Evolutionary conservation across 1,140 invertebrate genomes (phyloP).

Genomic region (Drosophila subpulchrella): DNA sequence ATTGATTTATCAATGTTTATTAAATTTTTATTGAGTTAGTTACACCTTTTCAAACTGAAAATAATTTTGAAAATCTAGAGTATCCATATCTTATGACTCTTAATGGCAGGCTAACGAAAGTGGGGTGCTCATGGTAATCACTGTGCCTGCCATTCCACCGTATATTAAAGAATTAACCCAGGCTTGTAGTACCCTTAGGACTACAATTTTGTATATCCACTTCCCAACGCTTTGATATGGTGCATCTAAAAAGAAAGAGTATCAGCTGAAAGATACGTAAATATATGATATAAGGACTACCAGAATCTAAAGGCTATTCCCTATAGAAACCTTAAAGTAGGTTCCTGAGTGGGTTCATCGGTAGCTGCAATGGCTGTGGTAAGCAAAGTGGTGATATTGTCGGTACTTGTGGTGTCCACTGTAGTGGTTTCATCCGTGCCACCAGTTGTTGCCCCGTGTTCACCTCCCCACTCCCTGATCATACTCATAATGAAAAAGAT

Average conservation of each 20-base stretch:
- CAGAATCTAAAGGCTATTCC: slow-evolving; percentile 31
- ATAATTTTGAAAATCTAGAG: background rate
- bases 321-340: background rate
- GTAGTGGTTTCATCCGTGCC: background rate
- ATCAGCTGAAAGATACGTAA: background rate
- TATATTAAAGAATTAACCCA: no score
- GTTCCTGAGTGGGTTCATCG: background rate
- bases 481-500: slow-evolving; percentile 19
- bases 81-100: background rate
- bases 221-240: slow-evolving; percentile 16
- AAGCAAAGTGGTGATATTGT: background rate
- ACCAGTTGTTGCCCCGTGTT: background rate
- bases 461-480: slow-evolving; percentile 1
- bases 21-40: background rate
- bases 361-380: background rate
- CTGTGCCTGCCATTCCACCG: slow-evolving; percentile 44
- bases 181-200: no score
- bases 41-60: background rate
- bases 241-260: slow-evolving; percentile 14
- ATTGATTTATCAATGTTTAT: no score
- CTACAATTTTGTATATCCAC: no score
- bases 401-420: background rate
- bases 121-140: background rate
- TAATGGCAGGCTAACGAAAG: background rate
- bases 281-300: slow-evolving; percentile 7